Evolutionary conservation across 1,140 invertebrate species (phyloP).

Genomic region (Musca domestica): DNA sequence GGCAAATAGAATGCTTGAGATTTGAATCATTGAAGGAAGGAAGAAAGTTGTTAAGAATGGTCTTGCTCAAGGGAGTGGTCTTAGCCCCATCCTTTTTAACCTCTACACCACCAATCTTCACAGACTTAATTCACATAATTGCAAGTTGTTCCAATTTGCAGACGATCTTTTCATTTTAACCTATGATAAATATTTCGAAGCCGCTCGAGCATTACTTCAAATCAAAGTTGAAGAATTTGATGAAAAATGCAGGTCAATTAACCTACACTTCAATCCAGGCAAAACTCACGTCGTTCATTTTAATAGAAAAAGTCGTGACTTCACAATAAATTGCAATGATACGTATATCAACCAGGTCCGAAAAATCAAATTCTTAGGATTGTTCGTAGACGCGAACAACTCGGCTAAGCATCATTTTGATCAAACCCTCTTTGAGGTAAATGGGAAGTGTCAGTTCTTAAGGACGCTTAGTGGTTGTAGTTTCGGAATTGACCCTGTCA

Average conservation of each 20-base stretch:
- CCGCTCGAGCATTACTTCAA: not conserved
- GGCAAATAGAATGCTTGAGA: not conserved
- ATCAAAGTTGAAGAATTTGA: not conserved
- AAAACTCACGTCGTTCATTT: too few relatives aligned
- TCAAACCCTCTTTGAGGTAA: too few relatives aligned
- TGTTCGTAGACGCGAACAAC: too few relatives aligned
- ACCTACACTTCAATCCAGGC: not conserved
- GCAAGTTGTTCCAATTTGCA: constrained; percentile 12
- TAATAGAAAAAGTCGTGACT: too few relatives aligned
- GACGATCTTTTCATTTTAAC: constrained; percentile 1
- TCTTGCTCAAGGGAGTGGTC: not conserved
- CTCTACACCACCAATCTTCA: constrained; percentile 2
- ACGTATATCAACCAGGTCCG: too few relatives aligned
- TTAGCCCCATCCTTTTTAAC: constrained; percentile 8
- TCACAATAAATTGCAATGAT: too few relatives aligned
- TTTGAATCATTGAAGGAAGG: not conserved
- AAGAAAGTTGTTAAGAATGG: not conserved
- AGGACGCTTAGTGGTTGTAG: too few relatives aligned
- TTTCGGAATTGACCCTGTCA: too few relatives aligned
- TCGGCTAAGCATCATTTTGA: too few relatives aligned
- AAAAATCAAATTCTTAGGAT: too few relatives aligned
- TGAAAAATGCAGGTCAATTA: not conserved
- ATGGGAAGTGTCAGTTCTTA: too few relatives aligned
- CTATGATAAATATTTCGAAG: not conserved
- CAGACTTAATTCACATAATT: not conserved